Evolutionary conservation across 2,888 invertebrate species (phyloP).

Genomic region (Spodoptera picta): DNA sequence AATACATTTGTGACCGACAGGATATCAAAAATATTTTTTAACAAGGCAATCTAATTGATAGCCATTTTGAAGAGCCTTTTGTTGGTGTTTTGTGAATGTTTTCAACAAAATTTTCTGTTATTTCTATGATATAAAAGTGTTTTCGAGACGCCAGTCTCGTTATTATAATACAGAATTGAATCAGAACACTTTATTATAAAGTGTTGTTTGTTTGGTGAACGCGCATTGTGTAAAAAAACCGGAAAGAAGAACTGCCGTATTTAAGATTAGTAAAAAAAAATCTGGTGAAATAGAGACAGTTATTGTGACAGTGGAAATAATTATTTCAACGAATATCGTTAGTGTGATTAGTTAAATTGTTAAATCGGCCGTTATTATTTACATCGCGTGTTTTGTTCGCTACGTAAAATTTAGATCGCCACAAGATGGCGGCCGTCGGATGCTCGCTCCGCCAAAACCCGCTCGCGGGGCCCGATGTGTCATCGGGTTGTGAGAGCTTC

Average conservation of each 20-base stretch:
- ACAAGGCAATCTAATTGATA: conserved; percentile 87
- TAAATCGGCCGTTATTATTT: conserved; percentile 71
- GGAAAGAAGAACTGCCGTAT: conserved; percentile 82
- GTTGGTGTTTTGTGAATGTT: conserved; percentile 89
- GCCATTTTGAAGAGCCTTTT: conserved; percentile 89
- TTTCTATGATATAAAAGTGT: conserved; percentile 69
- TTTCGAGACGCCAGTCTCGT: conserved; percentile 57
- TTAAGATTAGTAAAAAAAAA: conserved; percentile 69
- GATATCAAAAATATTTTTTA: conserved; percentile 85
- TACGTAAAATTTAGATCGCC: conserved; percentile 86
- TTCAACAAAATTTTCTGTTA: conserved; percentile 81
- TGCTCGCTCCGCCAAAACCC: conserved; percentile 87
- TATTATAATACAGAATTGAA: conserved; percentile 58
- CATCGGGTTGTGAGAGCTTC: conserved; percentile 75
- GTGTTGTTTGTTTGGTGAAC: conserved; percentile 79
- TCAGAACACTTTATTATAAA: conserved; percentile 59
- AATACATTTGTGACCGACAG: conserved; percentile 83
- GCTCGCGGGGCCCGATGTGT: conserved; percentile 85
- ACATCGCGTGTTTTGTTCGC: conserved; percentile 86
- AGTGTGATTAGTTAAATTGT: conserved; percentile 54
- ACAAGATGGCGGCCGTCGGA: conserved; percentile 88
- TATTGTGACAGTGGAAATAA: conserved; percentile 60
- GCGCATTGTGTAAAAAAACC: conserved; percentile 82
- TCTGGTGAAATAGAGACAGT: conserved; percentile 57
- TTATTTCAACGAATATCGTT: conserved; percentile 40